Conservation (phyloP, 2,888 invertebrate species). For the Xiphydria camelus region DNA sequence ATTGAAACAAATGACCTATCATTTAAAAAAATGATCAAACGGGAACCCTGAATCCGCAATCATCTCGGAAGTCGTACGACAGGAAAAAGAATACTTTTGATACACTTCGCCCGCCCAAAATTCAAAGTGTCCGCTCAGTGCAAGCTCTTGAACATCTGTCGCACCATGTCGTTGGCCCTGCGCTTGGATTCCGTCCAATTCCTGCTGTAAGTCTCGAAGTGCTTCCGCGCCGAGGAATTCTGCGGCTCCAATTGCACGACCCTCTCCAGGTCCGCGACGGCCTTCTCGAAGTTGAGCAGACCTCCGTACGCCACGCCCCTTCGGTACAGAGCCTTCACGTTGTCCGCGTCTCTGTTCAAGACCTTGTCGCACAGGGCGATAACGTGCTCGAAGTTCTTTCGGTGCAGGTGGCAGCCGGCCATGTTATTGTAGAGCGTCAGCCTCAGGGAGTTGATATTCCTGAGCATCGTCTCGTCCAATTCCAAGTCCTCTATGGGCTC, state of each 20-base stretch:
- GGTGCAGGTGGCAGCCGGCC: constrained; percentile 77
- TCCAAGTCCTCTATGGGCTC: constrained; percentile 58
- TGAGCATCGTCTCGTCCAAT: constrained; percentile 59
- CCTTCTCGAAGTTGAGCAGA: constrained; percentile 68
- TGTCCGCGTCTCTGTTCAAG: constrained; percentile 53
- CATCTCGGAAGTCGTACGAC: too few relatives aligned
- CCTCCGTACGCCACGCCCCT: constrained; percentile 60
- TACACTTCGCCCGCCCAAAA: too few relatives aligned
- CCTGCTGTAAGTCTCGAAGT: constrained; percentile 63
- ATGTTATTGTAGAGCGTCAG: constrained; percentile 78
- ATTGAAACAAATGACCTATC: too few relatives aligned
- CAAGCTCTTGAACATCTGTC: constrained; percentile 61
- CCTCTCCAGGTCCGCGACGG: constrained; percentile 64
- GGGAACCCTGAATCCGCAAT: too few relatives aligned
- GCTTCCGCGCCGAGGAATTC: constrained; percentile 67
- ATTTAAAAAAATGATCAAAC: too few relatives aligned
- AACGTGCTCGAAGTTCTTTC: constrained; percentile 68
- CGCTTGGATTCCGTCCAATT: constrained; percentile 65
- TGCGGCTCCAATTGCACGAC: constrained; percentile 66
- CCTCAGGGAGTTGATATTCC: constrained; percentile 64
- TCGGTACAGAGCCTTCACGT: constrained; percentile 61
- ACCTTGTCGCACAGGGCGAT: constrained; percentile 65
- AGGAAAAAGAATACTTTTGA: too few relatives aligned
- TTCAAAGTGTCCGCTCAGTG: too few relatives aligned
- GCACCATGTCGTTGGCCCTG: constrained; percentile 63